phyloP scores from a whole-genome alignment of 1,140 invertebrate genomes.

The Pantala flavescens region DNA sequence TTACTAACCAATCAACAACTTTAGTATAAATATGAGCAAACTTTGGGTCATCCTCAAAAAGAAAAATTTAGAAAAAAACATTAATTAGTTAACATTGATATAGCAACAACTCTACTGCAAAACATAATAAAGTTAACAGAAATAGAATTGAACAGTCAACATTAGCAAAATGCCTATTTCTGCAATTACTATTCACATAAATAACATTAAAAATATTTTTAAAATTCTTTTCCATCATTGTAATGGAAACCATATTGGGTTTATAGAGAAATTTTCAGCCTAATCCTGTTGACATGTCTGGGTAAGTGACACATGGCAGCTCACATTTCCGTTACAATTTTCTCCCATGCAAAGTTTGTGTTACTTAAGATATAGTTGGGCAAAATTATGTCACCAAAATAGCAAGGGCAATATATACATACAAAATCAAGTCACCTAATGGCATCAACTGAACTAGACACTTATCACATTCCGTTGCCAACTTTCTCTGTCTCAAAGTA shows the following conservation, averaged over 20 bases:
- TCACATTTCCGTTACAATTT: background rate
- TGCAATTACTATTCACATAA: background rate
- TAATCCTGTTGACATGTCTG: background rate
- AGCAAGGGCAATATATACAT: constrained; percentile 17
- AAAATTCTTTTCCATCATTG: background rate
- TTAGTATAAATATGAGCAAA: background rate
- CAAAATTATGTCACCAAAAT: constrained; percentile 13
- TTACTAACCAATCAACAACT: constrained; percentile 2
- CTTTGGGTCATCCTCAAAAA: background rate
- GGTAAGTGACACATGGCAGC: constrained; percentile 9
- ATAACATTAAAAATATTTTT: constrained; percentile 4
- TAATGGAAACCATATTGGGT: background rate
- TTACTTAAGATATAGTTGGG: background rate
- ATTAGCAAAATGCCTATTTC: background rate
- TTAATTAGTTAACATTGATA: background rate
- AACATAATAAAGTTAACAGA: constrained; percentile 10
- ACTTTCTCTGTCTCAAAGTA: constrained; percentile 11
- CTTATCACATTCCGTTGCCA: constrained; percentile 19
- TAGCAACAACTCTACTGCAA: constrained; percentile 9
- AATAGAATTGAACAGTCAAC: background rate
- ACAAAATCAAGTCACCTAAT: constrained; percentile 14
- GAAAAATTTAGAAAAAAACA: constrained; percentile 9
- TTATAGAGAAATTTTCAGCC: background rate
- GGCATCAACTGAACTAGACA: constrained; percentile 18
- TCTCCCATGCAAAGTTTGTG: background rate